Base-by-base conservation (phyloP, 2,797 vertebrate species). In the Pantherophis alleghaniensis region DNA sequence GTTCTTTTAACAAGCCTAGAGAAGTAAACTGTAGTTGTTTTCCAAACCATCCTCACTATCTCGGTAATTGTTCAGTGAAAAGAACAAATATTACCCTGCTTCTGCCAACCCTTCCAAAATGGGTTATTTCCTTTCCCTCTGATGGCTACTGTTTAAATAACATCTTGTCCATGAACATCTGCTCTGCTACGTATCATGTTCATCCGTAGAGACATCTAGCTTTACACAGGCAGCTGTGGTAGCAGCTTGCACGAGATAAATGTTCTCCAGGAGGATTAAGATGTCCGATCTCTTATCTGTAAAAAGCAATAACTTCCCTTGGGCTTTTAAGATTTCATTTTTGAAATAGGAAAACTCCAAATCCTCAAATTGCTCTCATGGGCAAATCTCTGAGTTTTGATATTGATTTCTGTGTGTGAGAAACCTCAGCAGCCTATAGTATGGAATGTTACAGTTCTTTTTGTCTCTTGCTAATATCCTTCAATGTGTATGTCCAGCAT, bases 391-490 rank as follows among this genome's bases (percentile, higher is more conserved):
- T 60, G 94, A 90, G 86, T 91, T 91, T 47, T 87, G 92, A 96
- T 96, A 96, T 59, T 91, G 94, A 47, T 93, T 97, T 97, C 90
- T 96, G 91, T 51, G 16, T 90, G 61, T 26, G 51, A 97, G 95
- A 94, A 96, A 94, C 95, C 96, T 92, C 96, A 95, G 94, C 96
- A 95, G 95, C 86, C 93, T 94, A 95, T 94, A 96, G 96, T 95
- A 97, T 97, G 96, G 97, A 96, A 96, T 95, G 94, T 96, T 92
- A 28, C 61, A 90, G 61, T 91, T 91, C 51, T 91, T 95, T 91
- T 91, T 56, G 93, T 95, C 94, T 96, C 95, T 93, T 95, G 11
- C 94, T 90, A 74, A 56, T 93, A 93, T 93, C 53, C 92, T 95
- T 94, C 4, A 94, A 93, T 42, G 6, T 55, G 60, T 95, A 94